These are phyloP conservation scores for Hedychridium roseum DNA, from an alignment of 2,888 invertebrate genomes.

Conservation along the genomic window DNA sequence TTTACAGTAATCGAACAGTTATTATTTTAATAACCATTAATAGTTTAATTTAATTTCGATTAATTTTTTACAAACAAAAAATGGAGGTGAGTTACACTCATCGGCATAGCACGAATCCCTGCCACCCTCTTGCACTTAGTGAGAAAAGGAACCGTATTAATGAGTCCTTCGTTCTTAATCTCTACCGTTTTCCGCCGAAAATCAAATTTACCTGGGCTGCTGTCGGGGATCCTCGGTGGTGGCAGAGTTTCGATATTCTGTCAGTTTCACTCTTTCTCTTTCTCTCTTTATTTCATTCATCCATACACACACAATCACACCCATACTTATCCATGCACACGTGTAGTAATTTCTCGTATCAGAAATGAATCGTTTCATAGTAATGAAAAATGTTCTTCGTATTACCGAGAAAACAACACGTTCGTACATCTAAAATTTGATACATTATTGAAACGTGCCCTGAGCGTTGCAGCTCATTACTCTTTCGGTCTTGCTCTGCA, in stretches of 20 bases:
- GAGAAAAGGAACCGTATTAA: slow-evolving; percentile 29
- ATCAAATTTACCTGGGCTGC: slow-evolving; percentile 12
- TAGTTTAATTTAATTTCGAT: slow-evolving; percentile 60
- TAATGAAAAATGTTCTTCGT: slow-evolving; percentile 23
- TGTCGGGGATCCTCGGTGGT: slow-evolving; percentile 28
- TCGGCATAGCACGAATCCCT: slow-evolving; percentile 52
- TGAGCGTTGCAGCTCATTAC: too few relatives aligned
- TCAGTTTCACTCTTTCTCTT: not conserved
- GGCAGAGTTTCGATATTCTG: slow-evolving; percentile 45
- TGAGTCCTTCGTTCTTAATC: not conserved
- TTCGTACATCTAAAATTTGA: too few relatives aligned
- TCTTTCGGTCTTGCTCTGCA: slow-evolving; percentile 13
- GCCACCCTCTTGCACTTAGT: slow-evolving; percentile 41
- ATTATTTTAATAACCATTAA: too few relatives aligned
- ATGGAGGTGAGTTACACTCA: slow-evolving; percentile 58
- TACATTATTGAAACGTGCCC: too few relatives aligned
- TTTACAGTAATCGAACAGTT: slow-evolving; percentile 61
- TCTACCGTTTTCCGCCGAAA: slow-evolving; percentile 1
- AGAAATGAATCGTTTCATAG: slow-evolving; percentile 2
- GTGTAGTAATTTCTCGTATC: slow-evolving; percentile 18
- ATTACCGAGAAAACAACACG: slow-evolving; percentile 21
- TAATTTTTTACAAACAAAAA: slow-evolving; percentile 60
- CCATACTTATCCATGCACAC: slow-evolving; percentile 8
- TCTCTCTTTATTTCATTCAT: not conserved
- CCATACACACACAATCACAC: slow-evolving; percentile 6